These are phyloP conservation scores for Syrphus vitripennis DNA, from an alignment of 2,888 invertebrate genomes.

Conservation along the genomic window DNA sequence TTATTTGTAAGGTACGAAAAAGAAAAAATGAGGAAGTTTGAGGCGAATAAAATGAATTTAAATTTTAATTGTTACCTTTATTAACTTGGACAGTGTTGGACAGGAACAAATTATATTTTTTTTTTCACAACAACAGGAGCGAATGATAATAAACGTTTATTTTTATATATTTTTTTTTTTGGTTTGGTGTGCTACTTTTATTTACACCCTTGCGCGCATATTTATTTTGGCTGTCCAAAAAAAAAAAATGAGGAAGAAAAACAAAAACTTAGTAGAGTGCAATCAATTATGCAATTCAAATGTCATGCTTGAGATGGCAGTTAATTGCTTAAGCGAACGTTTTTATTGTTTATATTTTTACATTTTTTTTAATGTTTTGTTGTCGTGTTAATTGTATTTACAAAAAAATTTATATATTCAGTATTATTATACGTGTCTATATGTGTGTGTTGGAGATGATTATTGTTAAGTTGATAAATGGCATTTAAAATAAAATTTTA, in stretches of 20 bases:
- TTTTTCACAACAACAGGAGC: conserved; percentile 25
- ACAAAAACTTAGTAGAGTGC: conserved; percentile 47
- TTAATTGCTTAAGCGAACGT: conserved; percentile 67
- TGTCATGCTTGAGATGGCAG: conserved; percentile 64
- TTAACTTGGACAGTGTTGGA: conserved; percentile 52
- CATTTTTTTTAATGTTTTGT: conserved; percentile 23
- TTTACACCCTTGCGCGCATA: conserved; percentile 26
- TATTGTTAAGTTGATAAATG: too few relatives aligned
- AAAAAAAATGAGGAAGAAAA: background rate
- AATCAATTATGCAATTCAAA: conserved; percentile 69
- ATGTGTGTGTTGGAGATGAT: too few relatives aligned
- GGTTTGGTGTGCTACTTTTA: background rate
- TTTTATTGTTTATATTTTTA: conserved; percentile 32
- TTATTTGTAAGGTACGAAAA: background rate
- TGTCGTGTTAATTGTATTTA: conserved; percentile 38
- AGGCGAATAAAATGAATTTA: conserved; percentile 57
- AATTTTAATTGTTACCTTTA: conserved; percentile 69
- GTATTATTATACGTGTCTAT: too few relatives aligned
- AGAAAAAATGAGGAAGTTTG: conserved; percentile 21
- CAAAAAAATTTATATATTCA: too few relatives aligned
- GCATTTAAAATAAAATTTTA: too few relatives aligned
- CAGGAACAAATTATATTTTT: conserved; percentile 46
- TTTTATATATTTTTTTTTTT: background rate
- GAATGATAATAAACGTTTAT: conserved; percentile 41
- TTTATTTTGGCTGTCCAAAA: conserved; percentile 4